Conservation (phyloP, 2,113 vertebrate genomes). For the Hemichromis elongatus region DNA sequence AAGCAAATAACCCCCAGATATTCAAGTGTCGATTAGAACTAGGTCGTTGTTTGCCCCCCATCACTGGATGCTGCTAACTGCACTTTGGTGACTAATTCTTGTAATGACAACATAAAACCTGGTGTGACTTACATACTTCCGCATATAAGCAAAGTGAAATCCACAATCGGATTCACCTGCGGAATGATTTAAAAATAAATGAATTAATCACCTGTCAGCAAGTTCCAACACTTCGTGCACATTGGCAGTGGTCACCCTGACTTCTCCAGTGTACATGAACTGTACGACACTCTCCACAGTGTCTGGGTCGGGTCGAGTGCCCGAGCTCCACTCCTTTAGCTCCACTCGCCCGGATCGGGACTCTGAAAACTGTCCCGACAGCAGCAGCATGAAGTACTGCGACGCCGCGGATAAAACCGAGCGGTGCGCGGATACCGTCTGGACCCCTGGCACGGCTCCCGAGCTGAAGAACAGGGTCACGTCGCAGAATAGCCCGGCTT, state of each 20-base stretch:
- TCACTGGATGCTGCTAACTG: background rate
- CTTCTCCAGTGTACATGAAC: conserved; percentile 93
- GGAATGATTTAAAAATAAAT: background rate
- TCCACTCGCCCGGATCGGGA: conserved; percentile 86
- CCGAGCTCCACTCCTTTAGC: conserved; percentile 87
- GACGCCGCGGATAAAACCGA: conserved; percentile 90
- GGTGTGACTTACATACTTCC: background rate
- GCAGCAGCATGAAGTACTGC: conserved; percentile 87
- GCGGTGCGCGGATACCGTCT: conserved; percentile 82
- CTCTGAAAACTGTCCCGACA: conserved; percentile 86
- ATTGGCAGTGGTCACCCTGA: conserved; percentile 84
- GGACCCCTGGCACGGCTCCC: conserved; percentile 50
- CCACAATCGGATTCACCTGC: background rate
- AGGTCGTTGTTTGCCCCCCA: background rate
- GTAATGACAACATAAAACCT: background rate
- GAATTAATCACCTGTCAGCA: conserved; percentile 82
- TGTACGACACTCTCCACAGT: conserved; percentile 89
- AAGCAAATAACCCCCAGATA: background rate
- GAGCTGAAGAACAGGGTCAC: conserved; percentile 82
- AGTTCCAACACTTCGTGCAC: conserved; percentile 92
- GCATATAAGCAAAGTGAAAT: background rate
- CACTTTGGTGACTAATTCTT: background rate
- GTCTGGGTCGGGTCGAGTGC: conserved; percentile 84
- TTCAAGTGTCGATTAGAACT: background rate
- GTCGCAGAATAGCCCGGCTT: conserved; percentile 85